Conservation (phyloP, 2,113 vertebrate genomes). For the Empidonax alnorum region DNA sequence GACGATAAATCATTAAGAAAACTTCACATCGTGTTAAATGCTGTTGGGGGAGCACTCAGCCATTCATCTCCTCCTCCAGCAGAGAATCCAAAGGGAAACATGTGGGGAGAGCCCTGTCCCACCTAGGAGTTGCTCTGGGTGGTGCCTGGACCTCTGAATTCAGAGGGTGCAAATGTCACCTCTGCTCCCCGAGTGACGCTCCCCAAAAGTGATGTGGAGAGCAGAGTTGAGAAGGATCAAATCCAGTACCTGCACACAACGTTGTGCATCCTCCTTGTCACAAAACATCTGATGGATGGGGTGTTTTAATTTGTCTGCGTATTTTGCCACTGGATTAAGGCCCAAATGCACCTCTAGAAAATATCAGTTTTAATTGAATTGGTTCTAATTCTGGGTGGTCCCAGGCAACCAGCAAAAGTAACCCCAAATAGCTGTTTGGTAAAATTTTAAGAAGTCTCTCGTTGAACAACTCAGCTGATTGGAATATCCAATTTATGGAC, state of each 20-base stretch:
- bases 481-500: neutral
- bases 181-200: neutral
- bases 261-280: neutral
- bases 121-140: neutral
- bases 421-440: neutral
- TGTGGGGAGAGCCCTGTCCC: neutral
- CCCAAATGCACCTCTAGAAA: neutral
- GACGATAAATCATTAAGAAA: neutral
- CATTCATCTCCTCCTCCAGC: neutral
- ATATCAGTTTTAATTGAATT: rapidly evolving
- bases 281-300: neutral
- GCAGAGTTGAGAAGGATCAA: neutral
- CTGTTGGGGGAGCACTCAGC: neutral
- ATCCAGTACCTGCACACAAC: neutral
- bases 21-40: neutral
- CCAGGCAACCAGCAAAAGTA: neutral
- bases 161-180: neutral
- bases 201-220: neutral
- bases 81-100: neutral
- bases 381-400: rapidly evolving
- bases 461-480: neutral
- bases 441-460: neutral
- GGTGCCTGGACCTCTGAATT: neutral
- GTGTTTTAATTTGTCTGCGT: neutral
- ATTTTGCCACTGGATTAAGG: neutral